Evolutionary conservation across 2,113 vertebrate species (phyloP).

Genomic region (Cheilinus undulatus): DNA sequence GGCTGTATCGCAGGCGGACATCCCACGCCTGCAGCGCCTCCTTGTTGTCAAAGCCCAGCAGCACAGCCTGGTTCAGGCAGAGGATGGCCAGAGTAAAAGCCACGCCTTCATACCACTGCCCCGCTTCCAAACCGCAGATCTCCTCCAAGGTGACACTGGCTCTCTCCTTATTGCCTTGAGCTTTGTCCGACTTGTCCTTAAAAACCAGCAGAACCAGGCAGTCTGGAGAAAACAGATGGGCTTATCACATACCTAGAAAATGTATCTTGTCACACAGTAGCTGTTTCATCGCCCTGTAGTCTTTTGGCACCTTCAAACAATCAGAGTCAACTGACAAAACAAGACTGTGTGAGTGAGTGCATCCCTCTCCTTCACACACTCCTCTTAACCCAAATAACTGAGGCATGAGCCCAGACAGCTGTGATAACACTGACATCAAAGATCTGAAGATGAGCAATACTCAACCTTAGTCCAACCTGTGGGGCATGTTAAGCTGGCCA

Average conservation of each 20-base stretch:
- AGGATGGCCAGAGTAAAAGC: slow-evolving; percentile 89
- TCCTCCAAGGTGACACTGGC: slow-evolving; percentile 91
- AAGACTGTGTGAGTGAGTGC: slow-evolving; percentile 26
- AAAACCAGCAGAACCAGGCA: slow-evolving; percentile 93
- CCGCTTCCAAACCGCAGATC: slow-evolving; percentile 93
- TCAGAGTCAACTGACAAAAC: slow-evolving; percentile 75
- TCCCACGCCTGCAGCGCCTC: slow-evolving; percentile 94
- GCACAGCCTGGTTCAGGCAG: slow-evolving; percentile 89
- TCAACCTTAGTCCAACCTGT: slow-evolving; percentile 55
- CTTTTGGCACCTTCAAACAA: slow-evolving; percentile 61
- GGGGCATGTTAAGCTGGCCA: slow-evolving; percentile 30
- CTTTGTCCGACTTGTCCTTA: slow-evolving; percentile 90
- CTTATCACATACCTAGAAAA: neutral
- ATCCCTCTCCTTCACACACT: slow-evolving; percentile 30
- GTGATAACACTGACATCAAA: slow-evolving; percentile 76
- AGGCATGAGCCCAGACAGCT: slow-evolving; percentile 74
- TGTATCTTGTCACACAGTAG: slow-evolving; percentile 42
- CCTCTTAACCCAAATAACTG: slow-evolving; percentile 52
- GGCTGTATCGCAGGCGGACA: slow-evolving; percentile 88
- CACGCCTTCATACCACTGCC: slow-evolving; percentile 89
- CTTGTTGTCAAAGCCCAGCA: slow-evolving; percentile 93
- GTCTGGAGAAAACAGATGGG: slow-evolving; percentile 80
- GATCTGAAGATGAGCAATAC: slow-evolving; percentile 52
- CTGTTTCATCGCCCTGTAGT: slow-evolving; percentile 17
- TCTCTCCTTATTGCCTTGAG: slow-evolving; percentile 87